A percentile compares a stretch with the other conserved stretches of the same genome.
These are phyloP conservation scores for Tiphia femorata DNA, from an alignment of 2,888 invertebrate species.

Conservation along the genomic window DNA sequence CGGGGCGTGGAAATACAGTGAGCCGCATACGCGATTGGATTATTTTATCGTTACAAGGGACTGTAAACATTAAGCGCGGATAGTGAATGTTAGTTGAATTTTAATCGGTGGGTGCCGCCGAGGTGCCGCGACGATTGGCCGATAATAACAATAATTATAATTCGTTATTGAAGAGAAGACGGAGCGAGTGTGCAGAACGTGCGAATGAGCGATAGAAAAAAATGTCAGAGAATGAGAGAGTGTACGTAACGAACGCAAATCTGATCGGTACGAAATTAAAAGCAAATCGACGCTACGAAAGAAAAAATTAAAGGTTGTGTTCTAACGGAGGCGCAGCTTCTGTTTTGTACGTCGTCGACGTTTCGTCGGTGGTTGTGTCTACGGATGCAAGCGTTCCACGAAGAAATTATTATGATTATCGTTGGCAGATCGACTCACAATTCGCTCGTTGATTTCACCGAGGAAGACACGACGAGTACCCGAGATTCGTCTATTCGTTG, in stretches of 20 bases:
- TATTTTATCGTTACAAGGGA: conserved; percentile 51
- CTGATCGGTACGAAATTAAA: too few relatives aligned
- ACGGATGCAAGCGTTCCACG: too few relatives aligned
- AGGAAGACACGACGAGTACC: too few relatives aligned
- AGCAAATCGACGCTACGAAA: too few relatives aligned
- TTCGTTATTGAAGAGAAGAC: conserved; percentile 43
- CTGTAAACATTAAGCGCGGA: conserved; percentile 39
- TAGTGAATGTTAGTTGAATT: conserved; percentile 51
- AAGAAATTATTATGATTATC: not conserved
- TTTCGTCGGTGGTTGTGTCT: too few relatives aligned
- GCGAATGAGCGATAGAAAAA: not conserved
- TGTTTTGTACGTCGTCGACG: not conserved
- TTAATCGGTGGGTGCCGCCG: conserved; percentile 12
- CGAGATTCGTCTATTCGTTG: too few relatives aligned
- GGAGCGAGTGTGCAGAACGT: not conserved
- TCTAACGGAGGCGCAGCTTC: conserved; percentile 31
- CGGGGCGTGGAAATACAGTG: not conserved
- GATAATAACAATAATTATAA: conserved; percentile 24
- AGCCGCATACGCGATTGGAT: conserved; percentile 49
- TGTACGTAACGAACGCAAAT: not conserved
- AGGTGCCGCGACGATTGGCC: conserved; percentile 28
- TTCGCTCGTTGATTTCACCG: too few relatives aligned
- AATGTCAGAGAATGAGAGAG: not conserved
- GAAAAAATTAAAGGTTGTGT: conserved; percentile 52
- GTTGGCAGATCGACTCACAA: too few relatives aligned